Evolutionary conservation across 64 coral and sea anemone species (phyloP).

Genomic region (Hydrozoanthus tunicans): DNA sequence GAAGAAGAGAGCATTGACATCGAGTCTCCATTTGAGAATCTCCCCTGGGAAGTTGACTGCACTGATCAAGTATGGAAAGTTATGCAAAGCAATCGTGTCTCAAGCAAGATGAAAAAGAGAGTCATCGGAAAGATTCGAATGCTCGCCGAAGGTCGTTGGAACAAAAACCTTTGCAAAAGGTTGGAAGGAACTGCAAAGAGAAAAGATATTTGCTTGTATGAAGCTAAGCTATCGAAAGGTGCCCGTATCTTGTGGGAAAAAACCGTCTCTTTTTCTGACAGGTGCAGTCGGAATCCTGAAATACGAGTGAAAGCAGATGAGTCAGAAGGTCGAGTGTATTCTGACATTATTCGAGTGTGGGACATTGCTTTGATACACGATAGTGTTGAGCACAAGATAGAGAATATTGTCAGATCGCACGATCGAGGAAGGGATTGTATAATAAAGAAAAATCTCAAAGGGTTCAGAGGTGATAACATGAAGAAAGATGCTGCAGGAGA

Average conservation of each 20-base stretch:
- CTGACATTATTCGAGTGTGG: constrained; percentile 96
- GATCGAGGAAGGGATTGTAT: constrained; percentile 86
- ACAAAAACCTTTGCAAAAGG: constrained; percentile 41
- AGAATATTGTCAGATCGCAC: constrained; percentile 82
- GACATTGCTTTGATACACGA: constrained; percentile 81
- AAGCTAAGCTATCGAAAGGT: constrained; percentile 61
- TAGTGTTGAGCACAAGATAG: constrained; percentile 73
- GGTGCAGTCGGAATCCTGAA: constrained; percentile 56
- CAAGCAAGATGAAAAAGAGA: constrained; percentile 41
- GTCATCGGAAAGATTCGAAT: constrained; percentile 56
- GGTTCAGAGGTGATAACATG: constrained; percentile 29
- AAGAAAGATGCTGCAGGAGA: constrained; percentile 27
- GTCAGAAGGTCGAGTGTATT: constrained; percentile 76
- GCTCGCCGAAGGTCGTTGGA: constrained; percentile 65
- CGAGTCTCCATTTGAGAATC: constrained; percentile 43
- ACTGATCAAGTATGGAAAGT: constrained; percentile 63
- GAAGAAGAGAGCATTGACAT: constrained; percentile 11
- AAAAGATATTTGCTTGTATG: constrained; percentile 60
- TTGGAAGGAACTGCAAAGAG: constrained; percentile 61
- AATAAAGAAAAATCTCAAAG: constrained; percentile 80
- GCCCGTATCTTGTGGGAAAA: constrained; percentile 65
- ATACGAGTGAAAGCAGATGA: constrained; percentile 13
- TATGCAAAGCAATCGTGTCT: constrained; percentile 52
- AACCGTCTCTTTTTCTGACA: constrained; percentile 54
- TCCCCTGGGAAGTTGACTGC: constrained; percentile 54